Conservation (phyloP, 1,140 invertebrate species). For the Parapsyche elsis region DNA sequence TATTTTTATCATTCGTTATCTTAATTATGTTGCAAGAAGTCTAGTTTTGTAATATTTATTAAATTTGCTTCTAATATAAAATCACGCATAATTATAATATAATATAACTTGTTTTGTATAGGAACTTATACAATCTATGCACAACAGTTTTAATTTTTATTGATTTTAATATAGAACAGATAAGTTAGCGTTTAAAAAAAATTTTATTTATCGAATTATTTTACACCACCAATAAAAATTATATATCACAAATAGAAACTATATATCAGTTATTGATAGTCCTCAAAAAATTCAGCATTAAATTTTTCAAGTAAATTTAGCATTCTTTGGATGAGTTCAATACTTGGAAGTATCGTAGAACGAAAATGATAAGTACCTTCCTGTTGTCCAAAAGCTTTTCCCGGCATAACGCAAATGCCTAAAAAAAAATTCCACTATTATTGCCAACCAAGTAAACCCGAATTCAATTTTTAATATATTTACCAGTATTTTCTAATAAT, state of each 20-base stretch:
- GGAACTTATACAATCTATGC: too few species aligned
- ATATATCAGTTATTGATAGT: slow-evolving; percentile 19
- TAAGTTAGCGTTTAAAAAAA: too few species aligned
- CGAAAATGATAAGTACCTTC: slow-evolving; percentile 96
- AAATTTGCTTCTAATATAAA: too few species aligned
- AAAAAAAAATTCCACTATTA: not conserved
- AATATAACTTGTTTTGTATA: too few species aligned
- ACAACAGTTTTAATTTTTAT: too few species aligned
- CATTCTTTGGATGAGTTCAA: slow-evolving; percentile 86
- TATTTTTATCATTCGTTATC: too few species aligned
- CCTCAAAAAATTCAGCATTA: slow-evolving; percentile 72
- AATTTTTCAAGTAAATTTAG: slow-evolving; percentile 86
- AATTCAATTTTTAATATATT: slow-evolving; percentile 57
- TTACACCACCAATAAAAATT: too few species aligned
- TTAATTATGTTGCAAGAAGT: too few species aligned
- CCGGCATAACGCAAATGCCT: slow-evolving; percentile 88
- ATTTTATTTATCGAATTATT: too few species aligned
- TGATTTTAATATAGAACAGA: too few species aligned
- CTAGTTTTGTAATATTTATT: too few species aligned
- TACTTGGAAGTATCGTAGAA: slow-evolving; percentile 90
- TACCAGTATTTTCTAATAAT: slow-evolving; percentile 92
- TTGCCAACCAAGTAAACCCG: not conserved
- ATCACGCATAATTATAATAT: too few species aligned
- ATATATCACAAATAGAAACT: not conserved
- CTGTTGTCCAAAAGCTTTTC: slow-evolving; percentile 94